Base-by-base conservation (phyloP, 2,888 invertebrate genomes). In the Caenorhabditis sinica region DNA sequence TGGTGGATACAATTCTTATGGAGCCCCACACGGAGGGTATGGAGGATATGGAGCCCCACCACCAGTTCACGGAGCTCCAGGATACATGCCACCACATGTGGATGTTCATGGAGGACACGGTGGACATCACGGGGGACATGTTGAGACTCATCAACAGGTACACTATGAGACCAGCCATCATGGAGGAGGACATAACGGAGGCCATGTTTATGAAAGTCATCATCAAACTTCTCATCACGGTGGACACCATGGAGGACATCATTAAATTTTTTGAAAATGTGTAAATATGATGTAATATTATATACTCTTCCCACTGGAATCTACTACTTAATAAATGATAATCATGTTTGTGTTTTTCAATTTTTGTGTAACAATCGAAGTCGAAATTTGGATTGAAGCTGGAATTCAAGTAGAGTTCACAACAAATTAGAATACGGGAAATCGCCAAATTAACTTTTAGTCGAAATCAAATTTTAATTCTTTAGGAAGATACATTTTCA, bases 1-100 rank as follows among this genome's bases (percentile, higher is more conserved):
- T 71, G 77, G 77, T 51, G 43, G 61, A 33, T 53, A 40, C 40
- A 30, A 30, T 13, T 20, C 61, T 40, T 60, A 76, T 49, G 56
- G 65, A 23, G 73, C 28, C 23, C 36, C 58, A 33, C 60, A 63
- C 15, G 63, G 63, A 43, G 63, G 63, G 25, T 43, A 63, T 15
- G 40, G 40, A 15, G 40, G 58, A 25, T 68, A 68, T 36, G 68
- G 68, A 53, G 58, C 30, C 13, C 79, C 79, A 61, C 77, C 77
- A 71, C 79, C 79, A 71, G 49, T 79, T 15, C 79, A 79, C 25
- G 79, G 79, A 65, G 66, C 56, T 23, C 66, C 72, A 60, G 75
- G 60, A 63, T 71, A 79, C 61, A 53, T 63, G 63, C 63, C 63
- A 63, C 63, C 60, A 60, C 60, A 63, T 33, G 60, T 51, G 61